Conservation (phyloP, 2,888 invertebrate genomes). For the Noctua comes region DNA sequence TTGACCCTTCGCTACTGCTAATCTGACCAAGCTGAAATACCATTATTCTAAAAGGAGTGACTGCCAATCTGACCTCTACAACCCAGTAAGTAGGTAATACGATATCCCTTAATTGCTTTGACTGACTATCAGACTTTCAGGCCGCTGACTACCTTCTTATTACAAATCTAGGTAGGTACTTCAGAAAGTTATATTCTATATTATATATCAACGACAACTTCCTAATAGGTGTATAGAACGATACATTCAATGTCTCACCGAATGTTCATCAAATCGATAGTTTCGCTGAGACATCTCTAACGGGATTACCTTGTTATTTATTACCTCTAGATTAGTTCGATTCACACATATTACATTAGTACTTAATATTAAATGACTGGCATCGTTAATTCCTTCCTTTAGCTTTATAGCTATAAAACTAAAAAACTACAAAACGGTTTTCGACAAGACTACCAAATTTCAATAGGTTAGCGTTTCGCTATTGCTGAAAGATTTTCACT, state of each 20-base stretch:
- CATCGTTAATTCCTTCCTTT: not conserved
- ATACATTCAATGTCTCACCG: slow-evolving; percentile 5
- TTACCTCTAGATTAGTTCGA: slow-evolving; percentile 29
- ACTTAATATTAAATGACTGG: not conserved
- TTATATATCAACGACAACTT: not conserved
- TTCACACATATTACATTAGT: not conserved
- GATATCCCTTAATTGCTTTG: too few relatives aligned
- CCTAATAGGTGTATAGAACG: not conserved
- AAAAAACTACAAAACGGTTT: not conserved
- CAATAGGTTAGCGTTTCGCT: not conserved
- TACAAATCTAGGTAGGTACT: too few relatives aligned
- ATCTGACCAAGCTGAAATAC: too few relatives aligned
- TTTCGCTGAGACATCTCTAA: slow-evolving; percentile 40
- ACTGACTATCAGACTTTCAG: too few relatives aligned
- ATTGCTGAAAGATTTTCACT: not conserved
- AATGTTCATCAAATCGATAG: slow-evolving; percentile 31
- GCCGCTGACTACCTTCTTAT: too few relatives aligned
- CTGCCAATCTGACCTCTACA: too few relatives aligned
- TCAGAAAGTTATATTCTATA: not conserved
- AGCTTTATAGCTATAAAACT: not conserved
- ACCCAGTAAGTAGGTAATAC: too few relatives aligned
- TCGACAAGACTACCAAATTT: not conserved
- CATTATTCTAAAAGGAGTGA: too few relatives aligned
- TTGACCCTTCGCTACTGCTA: too few relatives aligned
- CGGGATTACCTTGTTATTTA: slow-evolving; percentile 52